phyloP scores from a whole-genome alignment of 2,888 invertebrate species.

The Lepidocyrtinus sp. region DNA sequence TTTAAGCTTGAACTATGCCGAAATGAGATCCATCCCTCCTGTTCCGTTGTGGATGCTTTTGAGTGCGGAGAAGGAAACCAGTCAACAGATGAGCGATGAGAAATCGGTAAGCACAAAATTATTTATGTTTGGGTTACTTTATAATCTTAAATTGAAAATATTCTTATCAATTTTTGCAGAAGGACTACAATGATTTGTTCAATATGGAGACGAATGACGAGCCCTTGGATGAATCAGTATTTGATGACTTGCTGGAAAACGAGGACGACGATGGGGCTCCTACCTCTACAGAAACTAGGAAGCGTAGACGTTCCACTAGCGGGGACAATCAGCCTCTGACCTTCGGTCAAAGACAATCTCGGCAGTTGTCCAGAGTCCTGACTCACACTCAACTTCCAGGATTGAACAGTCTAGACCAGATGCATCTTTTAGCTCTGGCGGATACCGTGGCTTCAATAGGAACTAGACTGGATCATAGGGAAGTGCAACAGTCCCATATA shows the following conservation, averaged over 20 bases:
- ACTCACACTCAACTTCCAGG: slow-evolving; percentile 97
- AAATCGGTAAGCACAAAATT: slow-evolving; percentile 58
- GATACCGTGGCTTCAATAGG: slow-evolving; percentile 91
- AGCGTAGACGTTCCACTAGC: slow-evolving; percentile 78
- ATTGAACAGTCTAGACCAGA: slow-evolving; percentile 96
- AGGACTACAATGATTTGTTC: slow-evolving; percentile 94
- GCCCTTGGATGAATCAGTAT: slow-evolving; percentile 77
- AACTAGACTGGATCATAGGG: slow-evolving; percentile 67
- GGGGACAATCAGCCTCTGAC: slow-evolving; percentile 67
- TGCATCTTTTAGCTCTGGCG: slow-evolving; percentile 98
- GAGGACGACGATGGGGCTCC: slow-evolving; percentile 79
- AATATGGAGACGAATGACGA: slow-evolving; percentile 83
- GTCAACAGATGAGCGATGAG: slow-evolving; percentile 63
- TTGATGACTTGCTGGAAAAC: slow-evolving; percentile 79
- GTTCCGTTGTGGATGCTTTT: slow-evolving; percentile 96
- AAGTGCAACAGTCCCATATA: slow-evolving; percentile 63
- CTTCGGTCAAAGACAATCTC: slow-evolving; percentile 74
- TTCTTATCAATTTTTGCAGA: slow-evolving; percentile 66
- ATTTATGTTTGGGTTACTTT: no score
- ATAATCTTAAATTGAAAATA: no score
- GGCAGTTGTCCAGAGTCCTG: slow-evolving; percentile 88
- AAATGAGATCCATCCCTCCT: slow-evolving; percentile 98
- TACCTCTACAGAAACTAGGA: slow-evolving; percentile 42
- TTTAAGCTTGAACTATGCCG: slow-evolving; percentile 91
- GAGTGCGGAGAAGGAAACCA: slow-evolving; percentile 90